phyloP scores from a whole-genome alignment of 2,113 vertebrate species.

The Manacus vitellinus region DNA sequence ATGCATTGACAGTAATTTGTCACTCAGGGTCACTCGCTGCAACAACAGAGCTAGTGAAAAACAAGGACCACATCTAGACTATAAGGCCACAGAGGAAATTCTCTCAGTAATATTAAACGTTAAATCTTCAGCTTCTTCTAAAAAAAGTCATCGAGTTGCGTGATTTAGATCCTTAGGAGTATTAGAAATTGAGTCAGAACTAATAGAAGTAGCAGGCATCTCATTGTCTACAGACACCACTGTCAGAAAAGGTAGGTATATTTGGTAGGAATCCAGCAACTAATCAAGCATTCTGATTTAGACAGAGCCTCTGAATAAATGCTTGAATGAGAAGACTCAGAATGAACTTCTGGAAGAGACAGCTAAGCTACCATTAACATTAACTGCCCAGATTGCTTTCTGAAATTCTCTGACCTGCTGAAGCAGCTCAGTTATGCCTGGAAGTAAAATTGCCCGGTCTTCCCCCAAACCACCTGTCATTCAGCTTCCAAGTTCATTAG shows the following conservation, averaged over 20 bases:
- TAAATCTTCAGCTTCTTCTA: not conserved
- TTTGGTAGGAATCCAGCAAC: not conserved
- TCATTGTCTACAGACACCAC: rapidly evolving
- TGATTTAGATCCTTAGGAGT: not conserved
- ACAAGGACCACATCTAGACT: not conserved
- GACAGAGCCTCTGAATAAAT: not conserved
- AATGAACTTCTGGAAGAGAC: not conserved
- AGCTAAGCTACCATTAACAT: not conserved
- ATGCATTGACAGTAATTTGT: rapidly evolving
- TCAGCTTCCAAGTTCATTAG: not conserved
- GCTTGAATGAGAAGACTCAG: not conserved
- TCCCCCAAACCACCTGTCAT: not conserved
- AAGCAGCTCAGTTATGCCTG: not conserved
- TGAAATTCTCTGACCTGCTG: not conserved
- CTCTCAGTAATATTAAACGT: not conserved
- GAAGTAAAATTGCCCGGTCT: not conserved
- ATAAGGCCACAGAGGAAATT: not conserved
- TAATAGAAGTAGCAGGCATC: not conserved
- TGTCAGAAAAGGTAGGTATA: not conserved
- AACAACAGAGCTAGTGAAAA: not conserved
- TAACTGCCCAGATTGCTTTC: not conserved
- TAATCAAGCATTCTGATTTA: not conserved
- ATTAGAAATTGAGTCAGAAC: not conserved
- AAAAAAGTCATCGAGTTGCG: not conserved
- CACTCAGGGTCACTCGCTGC: not conserved